These are phyloP conservation scores for Petrocephalus schoutedeni DNA, from an alignment of 2,797 vertebrate species.

Conservation along the genomic window DNA sequence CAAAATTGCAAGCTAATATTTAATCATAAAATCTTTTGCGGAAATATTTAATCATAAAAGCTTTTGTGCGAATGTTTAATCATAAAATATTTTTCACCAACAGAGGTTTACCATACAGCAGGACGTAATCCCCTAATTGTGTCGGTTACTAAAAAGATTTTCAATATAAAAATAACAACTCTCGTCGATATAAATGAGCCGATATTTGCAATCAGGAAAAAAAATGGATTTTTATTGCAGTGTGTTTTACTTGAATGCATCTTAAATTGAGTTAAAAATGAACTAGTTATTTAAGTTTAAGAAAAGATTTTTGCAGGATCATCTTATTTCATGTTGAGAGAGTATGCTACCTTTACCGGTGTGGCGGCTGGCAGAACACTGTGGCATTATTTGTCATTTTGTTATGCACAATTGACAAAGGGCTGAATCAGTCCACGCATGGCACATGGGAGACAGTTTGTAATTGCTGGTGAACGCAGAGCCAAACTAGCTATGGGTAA, in stretches of 20 bases:
- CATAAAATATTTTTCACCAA: constrained; percentile 32
- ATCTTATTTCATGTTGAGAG: not conserved
- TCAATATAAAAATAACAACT: not conserved
- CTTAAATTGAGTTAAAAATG: not conserved
- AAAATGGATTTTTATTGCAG: constrained; percentile 53
- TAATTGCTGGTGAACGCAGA: constrained; percentile 64
- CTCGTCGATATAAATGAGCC: not conserved
- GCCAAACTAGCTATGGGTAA: constrained; percentile 64
- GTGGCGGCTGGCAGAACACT: not conserved
- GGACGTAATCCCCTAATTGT: not conserved
- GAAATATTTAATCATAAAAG: constrained; percentile 45
- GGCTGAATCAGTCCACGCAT: not conserved
- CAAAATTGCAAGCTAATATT: constrained; percentile 55
- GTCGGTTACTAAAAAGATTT: not conserved
- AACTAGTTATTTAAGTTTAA: not conserved
- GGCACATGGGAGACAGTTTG: constrained; percentile 44
- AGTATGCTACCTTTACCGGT: not conserved
- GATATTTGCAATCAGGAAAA: constrained; percentile 46
- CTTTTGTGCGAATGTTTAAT: too few relatives aligned
- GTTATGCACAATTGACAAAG: not conserved
- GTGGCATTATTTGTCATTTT: not conserved
- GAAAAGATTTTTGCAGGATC: not conserved
- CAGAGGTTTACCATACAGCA: not conserved
- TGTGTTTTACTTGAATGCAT: constrained; percentile 29
- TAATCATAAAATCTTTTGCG: constrained; percentile 56